Conservation (phyloP, 92 coral and sea anemone genomes). For the Bergia puertoricense region DNA sequence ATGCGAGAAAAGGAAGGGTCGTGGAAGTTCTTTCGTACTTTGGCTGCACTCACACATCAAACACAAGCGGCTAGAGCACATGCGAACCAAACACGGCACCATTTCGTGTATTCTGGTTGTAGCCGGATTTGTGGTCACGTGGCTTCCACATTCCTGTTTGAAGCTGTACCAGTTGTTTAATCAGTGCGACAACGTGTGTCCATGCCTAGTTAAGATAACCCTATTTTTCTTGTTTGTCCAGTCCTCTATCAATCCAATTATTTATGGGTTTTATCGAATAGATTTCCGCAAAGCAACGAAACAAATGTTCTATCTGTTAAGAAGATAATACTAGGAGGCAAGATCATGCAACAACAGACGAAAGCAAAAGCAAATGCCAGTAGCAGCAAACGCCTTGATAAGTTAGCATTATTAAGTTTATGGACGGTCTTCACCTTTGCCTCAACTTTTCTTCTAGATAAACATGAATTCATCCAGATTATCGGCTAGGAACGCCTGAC, state of each 20-base stretch:
- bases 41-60: conserved; percentile 3
- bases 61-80: conserved; percentile 15
- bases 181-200: conserved; percentile 1
- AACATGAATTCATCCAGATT: too few species aligned
- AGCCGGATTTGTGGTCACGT: conserved; percentile 14
- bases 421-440: too few species aligned
- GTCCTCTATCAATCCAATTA: conserved; percentile 25
- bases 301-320: not conserved
- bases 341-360: not conserved
- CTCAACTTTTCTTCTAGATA: too few species aligned
- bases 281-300: conserved; percentile 31
- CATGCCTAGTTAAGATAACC: conserved; percentile 2
- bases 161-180: conserved; percentile 1
- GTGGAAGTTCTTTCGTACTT: not conserved
- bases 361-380: not conserved
- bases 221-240: conserved; percentile 25
- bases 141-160: conserved; percentile 11
- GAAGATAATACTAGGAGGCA: not conserved
- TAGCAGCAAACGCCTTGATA: too few species aligned
- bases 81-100: conserved; percentile 20
- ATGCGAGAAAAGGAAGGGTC: not conserved
- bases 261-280: conserved; percentile 27
- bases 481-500: too few species aligned
- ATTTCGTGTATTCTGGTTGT: conserved; percentile 10
- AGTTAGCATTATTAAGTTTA: too few species aligned